Evolutionary conservation across 2,888 invertebrate species (phyloP).

Genomic region (Idaea dimidiata): DNA sequence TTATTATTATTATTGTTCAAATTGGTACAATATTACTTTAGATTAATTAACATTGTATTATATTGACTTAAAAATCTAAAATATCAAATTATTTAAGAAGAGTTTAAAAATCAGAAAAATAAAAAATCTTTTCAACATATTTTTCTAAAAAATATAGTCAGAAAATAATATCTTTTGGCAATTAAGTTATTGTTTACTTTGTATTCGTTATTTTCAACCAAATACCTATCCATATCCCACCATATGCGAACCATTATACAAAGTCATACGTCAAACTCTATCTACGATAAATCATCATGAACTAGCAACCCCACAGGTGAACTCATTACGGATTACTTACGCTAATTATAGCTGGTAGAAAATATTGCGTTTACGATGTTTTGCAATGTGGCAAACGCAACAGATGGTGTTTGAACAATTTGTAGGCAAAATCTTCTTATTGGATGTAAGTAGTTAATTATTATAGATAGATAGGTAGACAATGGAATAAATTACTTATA

Average conservation of each 20-base stretch:
- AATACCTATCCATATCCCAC: slow-evolving; percentile 1
- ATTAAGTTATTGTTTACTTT: not conserved
- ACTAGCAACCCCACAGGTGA: slow-evolving; percentile 57
- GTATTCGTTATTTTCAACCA: not conserved
- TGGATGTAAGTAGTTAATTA: not conserved
- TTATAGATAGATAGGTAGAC: not conserved
- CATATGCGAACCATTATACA: slow-evolving; percentile 23
- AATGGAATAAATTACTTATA: no score
- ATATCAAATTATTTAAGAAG: no score
- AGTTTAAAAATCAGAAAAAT: no score
- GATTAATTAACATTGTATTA: no score
- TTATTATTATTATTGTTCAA: no score
- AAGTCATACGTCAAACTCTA: slow-evolving; percentile 29
- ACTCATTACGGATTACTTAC: slow-evolving; percentile 71
- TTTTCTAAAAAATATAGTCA: no score
- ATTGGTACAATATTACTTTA: no score
- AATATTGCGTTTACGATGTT: slow-evolving; percentile 12
- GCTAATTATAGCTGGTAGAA: slow-evolving; percentile 47
- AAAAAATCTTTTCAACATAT: no score
- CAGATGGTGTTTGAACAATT: slow-evolving; percentile 4
- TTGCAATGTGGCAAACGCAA: slow-evolving; percentile 25
- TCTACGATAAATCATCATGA: slow-evolving; percentile 25
- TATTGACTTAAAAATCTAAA: no score
- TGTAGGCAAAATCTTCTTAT: slow-evolving; percentile 13
- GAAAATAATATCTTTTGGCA: no score